Evolutionary conservation across 2,888 invertebrate species (phyloP), one percentile per base, ranked within the genome.

Genomic region (Electrophaes corylata): DNA sequence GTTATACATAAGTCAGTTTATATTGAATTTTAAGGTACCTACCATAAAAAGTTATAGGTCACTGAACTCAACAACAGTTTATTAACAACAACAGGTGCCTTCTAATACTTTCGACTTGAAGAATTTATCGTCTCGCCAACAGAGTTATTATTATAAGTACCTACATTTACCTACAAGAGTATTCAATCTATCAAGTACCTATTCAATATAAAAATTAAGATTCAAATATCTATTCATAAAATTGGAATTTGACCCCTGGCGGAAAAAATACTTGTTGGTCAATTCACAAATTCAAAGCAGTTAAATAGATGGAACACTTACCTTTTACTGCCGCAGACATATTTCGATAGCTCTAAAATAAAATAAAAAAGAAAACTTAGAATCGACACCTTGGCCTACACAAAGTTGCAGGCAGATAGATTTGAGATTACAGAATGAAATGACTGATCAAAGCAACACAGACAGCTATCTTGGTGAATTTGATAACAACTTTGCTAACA

Each of bases 261-360:
- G n/a, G 23, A 35, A 46, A 20, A 47, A 29, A 31, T 20, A 37
- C 3, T 16, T 10, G 16, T 35, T 29, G 39, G 19, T 4, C 33
- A 33, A 33, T 40, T 20, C n/a, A 26, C 11, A n/a, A 4, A 45
- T 29, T 49, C 20, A 47, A 1, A 20, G 40, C 41, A 12, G 11
- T 33, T 37, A 14, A 10, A 0, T 29, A 0, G 5, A 6, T 41
- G 16, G n/a, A 37, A n/a, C 10, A 67, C 74, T 65, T 70, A 88
- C 92, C 91, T 83, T 92, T 92, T 52, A 84, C 83, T 64, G 91
- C 81, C 49, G 76, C 84, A 51, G 91, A 85, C 92, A 92, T 91
- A 56, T 11, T 60, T 50, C 20, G 29, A n/a, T 50, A 12, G 39
- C 8, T 47, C 16, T 67, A 79, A 61, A 40, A 51, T 18, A 47